A percentile compares a stretch with the other conserved stretches of the same genome.
These are phyloP conservation scores for Papilio demoleus DNA, from an alignment of 2,888 invertebrate species.

Conservation along the genomic window DNA sequence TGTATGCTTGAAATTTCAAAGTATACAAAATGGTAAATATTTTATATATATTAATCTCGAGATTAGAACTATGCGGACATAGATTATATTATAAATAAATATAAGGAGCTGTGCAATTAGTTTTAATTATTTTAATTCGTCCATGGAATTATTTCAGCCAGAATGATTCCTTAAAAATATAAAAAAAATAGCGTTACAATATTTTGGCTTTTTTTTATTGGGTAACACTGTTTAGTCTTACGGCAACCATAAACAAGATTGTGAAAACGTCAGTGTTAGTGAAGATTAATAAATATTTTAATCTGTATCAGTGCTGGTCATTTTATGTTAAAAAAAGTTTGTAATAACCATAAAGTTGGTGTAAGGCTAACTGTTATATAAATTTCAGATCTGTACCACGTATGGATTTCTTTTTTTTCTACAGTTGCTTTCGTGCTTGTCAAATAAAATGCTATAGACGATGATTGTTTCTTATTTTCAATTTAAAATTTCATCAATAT, in stretches of 20 bases:
- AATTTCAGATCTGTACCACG: slow-evolving; percentile 8
- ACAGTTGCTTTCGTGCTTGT: slow-evolving; percentile 39
- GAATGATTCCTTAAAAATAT: slow-evolving; percentile 3
- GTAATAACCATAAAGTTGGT: slow-evolving; percentile 4
- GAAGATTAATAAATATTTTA: neutral
- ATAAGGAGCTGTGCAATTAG: slow-evolving; percentile 41
- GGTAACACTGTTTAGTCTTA: slow-evolving; percentile 15
- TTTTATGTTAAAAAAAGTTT: neutral
- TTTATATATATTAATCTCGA: slow-evolving; percentile 33
- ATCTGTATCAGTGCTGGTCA: neutral
- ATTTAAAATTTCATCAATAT: neutral
- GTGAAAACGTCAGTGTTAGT: neutral
- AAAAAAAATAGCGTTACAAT: neutral
- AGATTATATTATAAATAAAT: slow-evolving; percentile 39
- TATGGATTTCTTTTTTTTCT: slow-evolving; percentile 23
- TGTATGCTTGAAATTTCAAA: slow-evolving; percentile 28
- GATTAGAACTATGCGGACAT: slow-evolving; percentile 20
- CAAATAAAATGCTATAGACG: slow-evolving; percentile 37
- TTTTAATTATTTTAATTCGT: slow-evolving; percentile 41
- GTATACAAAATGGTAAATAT: slow-evolving; percentile 32
- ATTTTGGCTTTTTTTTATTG: slow-evolving; percentile 10
- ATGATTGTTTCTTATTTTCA: slow-evolving; percentile 8
- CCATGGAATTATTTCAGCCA: slow-evolving; percentile 33
- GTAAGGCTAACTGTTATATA: slow-evolving; percentile 17
- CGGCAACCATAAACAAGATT: slow-evolving; percentile 16